A percentile compares a stretch with the other conserved stretches of the same genome.
These are phyloP conservation scores for Panthera leo DNA, from an alignment of 2,113 vertebrate species.

Conservation along the genomic window DNA sequence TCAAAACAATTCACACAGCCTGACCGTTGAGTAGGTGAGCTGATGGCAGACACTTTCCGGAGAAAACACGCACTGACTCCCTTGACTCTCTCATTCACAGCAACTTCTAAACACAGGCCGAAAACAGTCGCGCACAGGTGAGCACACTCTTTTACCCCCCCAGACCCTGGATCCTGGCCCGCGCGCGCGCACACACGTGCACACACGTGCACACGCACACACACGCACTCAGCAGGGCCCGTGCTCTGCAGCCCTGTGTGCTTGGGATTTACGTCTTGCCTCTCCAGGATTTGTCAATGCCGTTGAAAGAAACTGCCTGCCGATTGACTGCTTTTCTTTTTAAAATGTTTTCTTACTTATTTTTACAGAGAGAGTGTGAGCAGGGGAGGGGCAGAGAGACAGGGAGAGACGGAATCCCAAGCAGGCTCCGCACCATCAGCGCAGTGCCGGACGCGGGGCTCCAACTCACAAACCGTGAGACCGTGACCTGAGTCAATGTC, in stretches of 20 bases:
- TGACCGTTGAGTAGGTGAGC: rapidly evolving
- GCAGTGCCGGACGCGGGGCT: no score
- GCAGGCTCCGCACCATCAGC: no score
- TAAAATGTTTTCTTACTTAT: no score
- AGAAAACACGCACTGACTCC: background rate
- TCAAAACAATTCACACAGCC: background rate
- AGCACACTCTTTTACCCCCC: background rate
- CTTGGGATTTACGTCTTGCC: background rate
- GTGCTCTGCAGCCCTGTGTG: background rate
- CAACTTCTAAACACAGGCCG: background rate
- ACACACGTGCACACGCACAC: no score
- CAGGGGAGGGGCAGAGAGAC: no score
- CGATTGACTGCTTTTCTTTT: no score
- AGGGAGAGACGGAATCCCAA: no score
- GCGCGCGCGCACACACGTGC: rapidly evolving
- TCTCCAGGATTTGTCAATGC: background rate
- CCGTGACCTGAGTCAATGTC: no score
- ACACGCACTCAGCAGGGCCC: rapidly evolving
- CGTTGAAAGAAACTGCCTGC: no score
- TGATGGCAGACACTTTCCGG: rapidly evolving
- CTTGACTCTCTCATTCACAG: background rate
- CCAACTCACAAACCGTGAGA: no score
- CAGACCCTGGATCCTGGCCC: background rate
- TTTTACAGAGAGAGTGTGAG: no score
- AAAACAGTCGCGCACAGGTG: background rate